These are phyloP conservation scores for Drosophila mulleri DNA, from an alignment of 2,888 invertebrate genomes.

Conservation along the genomic window DNA sequence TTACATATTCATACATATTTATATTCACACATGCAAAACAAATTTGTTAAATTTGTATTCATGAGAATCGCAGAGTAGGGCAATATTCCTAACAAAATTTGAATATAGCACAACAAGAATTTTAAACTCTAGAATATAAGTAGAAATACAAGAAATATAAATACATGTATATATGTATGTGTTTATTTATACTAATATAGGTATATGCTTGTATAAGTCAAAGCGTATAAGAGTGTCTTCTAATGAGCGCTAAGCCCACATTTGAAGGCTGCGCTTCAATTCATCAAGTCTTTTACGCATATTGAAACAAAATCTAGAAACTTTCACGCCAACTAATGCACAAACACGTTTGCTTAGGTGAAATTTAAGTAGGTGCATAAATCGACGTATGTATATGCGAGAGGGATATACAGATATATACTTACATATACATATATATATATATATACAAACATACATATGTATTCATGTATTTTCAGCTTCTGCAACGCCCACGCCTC, in stretches of 20 bases:
- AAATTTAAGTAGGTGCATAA: slow-evolving; percentile 19
- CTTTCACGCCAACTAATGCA: slow-evolving; percentile 33
- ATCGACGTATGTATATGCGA: not conserved
- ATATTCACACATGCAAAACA: too few relatives aligned
- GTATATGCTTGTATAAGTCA: not conserved
- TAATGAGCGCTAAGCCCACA: not conserved
- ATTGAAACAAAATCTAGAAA: slow-evolving; percentile 17
- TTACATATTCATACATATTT: not conserved
- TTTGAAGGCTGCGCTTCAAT: not conserved
- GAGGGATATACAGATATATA: not conserved
- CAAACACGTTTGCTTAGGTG: slow-evolving; percentile 40
- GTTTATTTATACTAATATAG: not conserved
- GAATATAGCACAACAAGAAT: not conserved
- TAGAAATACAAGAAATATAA: not conserved
- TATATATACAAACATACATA: not conserved
- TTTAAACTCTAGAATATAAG: not conserved
- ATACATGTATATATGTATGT: not conserved
- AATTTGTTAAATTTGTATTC: not conserved
- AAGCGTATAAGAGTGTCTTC: slow-evolving; percentile 4
- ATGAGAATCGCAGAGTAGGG: slow-evolving; percentile 6
- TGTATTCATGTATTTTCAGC: slow-evolving; percentile 6
- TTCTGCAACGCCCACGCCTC: slow-evolving; percentile 48
- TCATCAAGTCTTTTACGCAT: not conserved
- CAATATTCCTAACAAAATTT: not conserved
- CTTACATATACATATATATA: not conserved